Base-by-base conservation (phyloP, 2,797 vertebrate species). In the Sebastes steindachneri region DNA sequence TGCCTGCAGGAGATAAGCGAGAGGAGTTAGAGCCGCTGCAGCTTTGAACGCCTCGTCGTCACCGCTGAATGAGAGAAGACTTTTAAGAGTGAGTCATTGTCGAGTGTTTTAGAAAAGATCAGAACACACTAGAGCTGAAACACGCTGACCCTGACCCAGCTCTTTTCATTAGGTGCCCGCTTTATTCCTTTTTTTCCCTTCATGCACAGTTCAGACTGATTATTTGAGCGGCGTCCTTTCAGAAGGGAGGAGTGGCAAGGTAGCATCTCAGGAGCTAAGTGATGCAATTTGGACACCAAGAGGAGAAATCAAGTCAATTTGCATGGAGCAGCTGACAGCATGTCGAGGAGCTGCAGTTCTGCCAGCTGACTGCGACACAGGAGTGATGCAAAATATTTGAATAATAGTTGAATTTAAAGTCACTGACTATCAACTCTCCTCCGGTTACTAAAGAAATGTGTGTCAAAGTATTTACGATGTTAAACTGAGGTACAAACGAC, bases 1-100 rank as follows among this genome's bases (percentile, higher is more conserved):
- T 99, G 95, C 98, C 99, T 99, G 83, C 66, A 53, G 85, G 86
- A 82, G 88, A 91, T 77, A 90, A 89, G 78, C 3, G 37, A 70
- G 76, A 23, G 55, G 69, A 33, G 77, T 90, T 72, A 87, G 68
- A 80, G 80, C 66, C 12, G 31, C 51, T 12, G 54, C 64, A 75
- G 66, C 70, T 25, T 28, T 15, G 62, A 79, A 68, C 23, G 53
- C 82, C 75, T 81, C 77, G n/a, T 68, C 64, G 11, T 68, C 64
- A 9, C 73, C 14, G 63, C 79, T 21, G 31, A 75, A 77, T 60
- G 58, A 75, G 65, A 78, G 48, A 63, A 48, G 75, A 58, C 73
- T 55, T 68, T 33, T 29, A 19, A 69, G 37, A 64, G 21, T 10
- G 63, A 58, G 31, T 48, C 77, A 65, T 69, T 72, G 73, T 55